These are phyloP conservation scores for Stenolophus ochropezus DNA, from an alignment of 2,888 invertebrate species.

Conservation along the genomic window DNA sequence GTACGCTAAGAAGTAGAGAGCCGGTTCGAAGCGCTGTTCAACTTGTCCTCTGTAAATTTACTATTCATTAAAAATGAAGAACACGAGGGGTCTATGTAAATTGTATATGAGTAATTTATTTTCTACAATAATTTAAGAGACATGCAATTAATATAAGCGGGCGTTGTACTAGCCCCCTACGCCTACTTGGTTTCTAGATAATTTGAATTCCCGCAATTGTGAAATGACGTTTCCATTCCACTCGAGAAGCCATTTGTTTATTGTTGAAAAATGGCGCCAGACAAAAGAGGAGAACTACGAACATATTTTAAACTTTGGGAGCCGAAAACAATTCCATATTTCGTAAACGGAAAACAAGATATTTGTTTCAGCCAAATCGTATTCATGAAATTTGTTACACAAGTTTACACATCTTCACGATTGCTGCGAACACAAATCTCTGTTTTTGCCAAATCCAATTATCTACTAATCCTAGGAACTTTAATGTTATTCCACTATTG, in stretches of 20 bases:
- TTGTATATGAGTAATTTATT: conserved; percentile 53
- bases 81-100: conserved; percentile 47
- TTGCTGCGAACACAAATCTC: not conserved
- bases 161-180: conserved; percentile 5
- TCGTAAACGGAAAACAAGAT: conserved; percentile 32
- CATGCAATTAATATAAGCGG: conserved; percentile 50
- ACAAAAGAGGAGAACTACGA: conserved; percentile 23
- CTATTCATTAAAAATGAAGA: conserved; percentile 42
- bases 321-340: conserved; percentile 26
- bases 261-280: conserved; percentile 35
- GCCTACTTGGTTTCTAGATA: conserved; percentile 24
- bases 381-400: not conserved
- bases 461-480: not conserved
- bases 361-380: conserved; percentile 13
- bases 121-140: conserved; percentile 51
- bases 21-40: conserved; percentile 33
- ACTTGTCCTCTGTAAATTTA: conserved; percentile 47
- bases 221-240: conserved; percentile 26
- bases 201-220: conserved; percentile 38
- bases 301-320: conserved; percentile 21
- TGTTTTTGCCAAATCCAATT: not conserved
- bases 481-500: no score
- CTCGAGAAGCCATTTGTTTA: conserved; percentile 15
- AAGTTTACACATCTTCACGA: not conserved
- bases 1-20: conserved; percentile 9